These are phyloP conservation scores for Centropus bengalensis DNA, from an alignment of 2,113 vertebrate species.

Conservation along the genomic window DNA sequence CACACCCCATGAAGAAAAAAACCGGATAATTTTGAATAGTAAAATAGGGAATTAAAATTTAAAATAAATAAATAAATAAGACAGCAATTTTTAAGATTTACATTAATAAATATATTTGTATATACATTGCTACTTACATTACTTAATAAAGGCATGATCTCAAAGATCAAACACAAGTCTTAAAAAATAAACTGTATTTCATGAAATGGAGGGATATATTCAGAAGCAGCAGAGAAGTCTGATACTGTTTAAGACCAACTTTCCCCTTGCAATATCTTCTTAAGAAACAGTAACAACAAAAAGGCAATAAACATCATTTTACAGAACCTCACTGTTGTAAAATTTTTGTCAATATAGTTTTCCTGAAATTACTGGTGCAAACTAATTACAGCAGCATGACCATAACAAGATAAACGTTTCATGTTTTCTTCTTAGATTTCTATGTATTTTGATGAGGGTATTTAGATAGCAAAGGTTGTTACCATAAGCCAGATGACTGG, in stretches of 20 bases:
- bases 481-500: accelerated
- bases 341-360: not conserved
- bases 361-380: not conserved
- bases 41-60: not conserved
- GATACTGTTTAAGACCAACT: not conserved
- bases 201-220: not conserved
- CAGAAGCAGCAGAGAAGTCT: not conserved
- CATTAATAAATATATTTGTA: not conserved
- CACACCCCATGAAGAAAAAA: not conserved
- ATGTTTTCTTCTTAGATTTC: not conserved
- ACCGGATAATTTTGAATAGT: not conserved
- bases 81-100: not conserved
- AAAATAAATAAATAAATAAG: not conserved
- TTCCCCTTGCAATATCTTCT: not conserved
- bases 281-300: not conserved
- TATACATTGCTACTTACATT: not conserved
- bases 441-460: not conserved
- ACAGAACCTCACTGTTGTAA: not conserved
- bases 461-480: not conserved
- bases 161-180: not conserved
- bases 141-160: not conserved
- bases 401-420: not conserved
- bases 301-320: not conserved
- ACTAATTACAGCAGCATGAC: not conserved
- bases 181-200: not conserved